These are phyloP conservation scores for Nasonia giraulti DNA, from an alignment of 1,140 invertebrate species.

Conservation along the genomic window DNA sequence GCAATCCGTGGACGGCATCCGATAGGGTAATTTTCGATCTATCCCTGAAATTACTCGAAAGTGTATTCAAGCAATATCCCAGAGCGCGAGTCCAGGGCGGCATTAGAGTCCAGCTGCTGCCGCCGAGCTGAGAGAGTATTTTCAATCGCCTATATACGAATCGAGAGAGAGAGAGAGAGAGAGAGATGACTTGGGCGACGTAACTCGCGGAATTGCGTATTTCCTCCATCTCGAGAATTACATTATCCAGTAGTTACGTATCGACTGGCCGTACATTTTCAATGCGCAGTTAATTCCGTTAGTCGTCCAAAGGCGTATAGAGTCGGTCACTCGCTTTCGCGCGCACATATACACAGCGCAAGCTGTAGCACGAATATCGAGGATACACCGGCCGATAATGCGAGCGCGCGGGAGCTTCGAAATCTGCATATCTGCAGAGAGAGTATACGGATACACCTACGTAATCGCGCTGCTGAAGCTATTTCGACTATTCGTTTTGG, in stretches of 20 bases:
- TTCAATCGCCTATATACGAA: not conserved
- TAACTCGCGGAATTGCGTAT: constrained; percentile 38
- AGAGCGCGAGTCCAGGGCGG: not conserved
- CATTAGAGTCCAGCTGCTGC: not conserved
- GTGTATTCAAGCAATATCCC: not conserved
- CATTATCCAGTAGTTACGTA: constrained; percentile 34
- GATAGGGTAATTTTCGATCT: not conserved
- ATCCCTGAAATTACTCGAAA: constrained; percentile 3
- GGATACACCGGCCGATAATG: not conserved
- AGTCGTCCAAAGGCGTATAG: not conserved
- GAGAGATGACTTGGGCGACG: constrained; percentile 28
- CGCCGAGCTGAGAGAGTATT: not conserved
- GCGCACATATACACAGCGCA: not conserved
- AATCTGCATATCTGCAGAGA: not conserved
- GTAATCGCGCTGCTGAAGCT: too few relatives aligned
- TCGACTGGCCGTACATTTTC: not conserved
- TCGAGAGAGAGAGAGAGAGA: too few relatives aligned
- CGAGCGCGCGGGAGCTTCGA: not conserved
- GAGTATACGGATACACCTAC: too few relatives aligned
- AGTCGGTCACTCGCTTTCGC: not conserved
- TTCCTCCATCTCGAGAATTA: constrained; percentile 42
- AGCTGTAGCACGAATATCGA: not conserved
- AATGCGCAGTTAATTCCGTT: constrained; percentile 19
- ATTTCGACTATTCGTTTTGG: not conserved
- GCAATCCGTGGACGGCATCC: not conserved